Evolutionary conservation across 2,797 vertebrate species (phyloP), one percentile per base, ranked within the genome.

Genomic region (Crocidura indochinensis): DNA sequence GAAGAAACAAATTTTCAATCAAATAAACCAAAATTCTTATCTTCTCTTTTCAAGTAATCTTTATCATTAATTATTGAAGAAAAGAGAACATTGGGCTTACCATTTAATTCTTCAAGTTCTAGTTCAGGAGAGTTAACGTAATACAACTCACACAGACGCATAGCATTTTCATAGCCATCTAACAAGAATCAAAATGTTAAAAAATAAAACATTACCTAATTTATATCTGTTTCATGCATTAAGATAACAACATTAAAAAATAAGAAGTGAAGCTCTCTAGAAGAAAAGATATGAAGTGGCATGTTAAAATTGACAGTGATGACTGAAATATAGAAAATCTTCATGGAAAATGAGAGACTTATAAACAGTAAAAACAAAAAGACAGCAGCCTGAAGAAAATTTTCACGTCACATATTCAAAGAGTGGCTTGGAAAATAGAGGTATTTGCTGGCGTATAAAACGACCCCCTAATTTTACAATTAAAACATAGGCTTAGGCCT

Each of bases 131-230:
- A 99, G 97, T 98, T 99, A 98, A 99, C 98, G 96, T 99, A 99
- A 98, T 99, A 99, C 6, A 99, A 98, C 96, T 99, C 99, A 98
- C 99, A 99, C 53, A 99, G 99, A 72, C 97, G 98, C 92, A 99
- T 98, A 29, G 99, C 99, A 94, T 99, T 99, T 98, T 99, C 99
- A 93, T 99, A 99, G 47, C 99, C 99, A 97, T 99, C 99, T 99
- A 87, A 44, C 95, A 95, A 65, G 87, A 95, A 96, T 92, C 73
- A 95, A 96, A 96, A 89, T 51, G 96, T 17, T 78, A 94, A 75
- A 56, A 17, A 17, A 56, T 17, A 56, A 56, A 56, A 14, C 53
- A 56, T 56, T 56, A 60, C 20, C 56, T 53, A 53, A 89, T 72
- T 62, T 78, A 93, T 10, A 67, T 95, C 24, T 31, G 11, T 79